Percentiles rank a stretch among this genome's conserved stretches.
These are phyloP conservation scores for Caenorhabditis inopinata DNA, from an alignment of 1,140 invertebrate genomes.

Conservation along the genomic window DNA sequence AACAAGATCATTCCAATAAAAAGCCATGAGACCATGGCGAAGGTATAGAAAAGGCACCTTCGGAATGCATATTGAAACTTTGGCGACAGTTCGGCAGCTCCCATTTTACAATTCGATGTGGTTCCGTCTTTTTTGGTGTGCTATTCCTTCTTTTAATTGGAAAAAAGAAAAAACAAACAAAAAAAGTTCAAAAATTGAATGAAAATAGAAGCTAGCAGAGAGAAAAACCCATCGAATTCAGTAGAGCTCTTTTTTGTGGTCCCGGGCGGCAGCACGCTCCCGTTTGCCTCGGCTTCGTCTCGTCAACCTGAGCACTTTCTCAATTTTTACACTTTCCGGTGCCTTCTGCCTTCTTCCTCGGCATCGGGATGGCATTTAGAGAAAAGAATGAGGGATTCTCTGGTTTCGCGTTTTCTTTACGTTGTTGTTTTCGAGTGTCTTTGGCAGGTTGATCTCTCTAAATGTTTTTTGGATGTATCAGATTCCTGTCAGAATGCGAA, in stretches of 20 bases:
- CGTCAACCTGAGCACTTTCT: slow-evolving; percentile 10
- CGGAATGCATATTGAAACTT: slow-evolving; percentile 23
- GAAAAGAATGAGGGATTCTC: no score
- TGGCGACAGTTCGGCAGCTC: neutral
- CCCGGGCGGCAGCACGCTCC: neutral
- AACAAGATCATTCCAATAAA: slow-evolving; percentile 3
- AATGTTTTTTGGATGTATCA: neutral
- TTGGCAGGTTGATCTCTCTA: neutral
- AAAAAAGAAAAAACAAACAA: neutral
- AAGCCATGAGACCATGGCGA: neutral
- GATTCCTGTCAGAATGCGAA: neutral
- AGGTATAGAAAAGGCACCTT: neutral
- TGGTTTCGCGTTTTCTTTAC: neutral
- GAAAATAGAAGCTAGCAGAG: neutral
- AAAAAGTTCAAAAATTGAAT: neutral
- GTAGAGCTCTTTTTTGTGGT: neutral
- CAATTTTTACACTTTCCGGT: slow-evolving; percentile 21
- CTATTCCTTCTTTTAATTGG: no score
- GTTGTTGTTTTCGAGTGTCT: neutral
- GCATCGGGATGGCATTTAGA: neutral
- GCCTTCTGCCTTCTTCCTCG: neutral
- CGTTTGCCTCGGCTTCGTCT: neutral
- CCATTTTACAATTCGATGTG: neutral
- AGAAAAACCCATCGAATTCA: neutral
- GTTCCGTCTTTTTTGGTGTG: no score